A percentile compares a stretch with the other conserved stretches of the same genome.
phyloP scores from a whole-genome alignment of 1,140 invertebrate genomes.

The Chelonus insularis region DNA sequence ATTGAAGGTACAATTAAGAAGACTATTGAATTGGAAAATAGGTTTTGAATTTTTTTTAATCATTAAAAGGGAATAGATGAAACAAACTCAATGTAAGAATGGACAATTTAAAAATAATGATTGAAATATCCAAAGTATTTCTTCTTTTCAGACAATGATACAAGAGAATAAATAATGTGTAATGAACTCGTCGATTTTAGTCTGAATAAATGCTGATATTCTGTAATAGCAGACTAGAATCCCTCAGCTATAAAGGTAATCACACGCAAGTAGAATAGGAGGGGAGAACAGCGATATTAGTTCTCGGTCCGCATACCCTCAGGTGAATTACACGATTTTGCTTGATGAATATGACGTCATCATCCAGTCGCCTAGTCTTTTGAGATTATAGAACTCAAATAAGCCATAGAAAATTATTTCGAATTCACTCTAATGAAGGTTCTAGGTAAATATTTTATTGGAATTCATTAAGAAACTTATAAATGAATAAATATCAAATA shows the following conservation, averaged over 20 bases:
- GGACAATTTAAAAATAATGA: too few relatives aligned
- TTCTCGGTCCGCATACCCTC: constrained; percentile 19
- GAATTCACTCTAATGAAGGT: too few relatives aligned
- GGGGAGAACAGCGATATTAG: constrained; percentile 26
- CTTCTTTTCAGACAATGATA: neutral
- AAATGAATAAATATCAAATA: too few relatives aligned
- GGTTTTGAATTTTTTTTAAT: too few relatives aligned
- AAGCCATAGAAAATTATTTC: constrained; percentile 23
- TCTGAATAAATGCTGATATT: neutral
- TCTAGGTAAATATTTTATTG: too few relatives aligned
- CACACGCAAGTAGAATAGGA: constrained; percentile 18
- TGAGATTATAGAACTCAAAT: constrained; percentile 11
- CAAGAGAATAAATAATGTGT: neutral
- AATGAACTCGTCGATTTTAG: too few relatives aligned
- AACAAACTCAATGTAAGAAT: too few relatives aligned
- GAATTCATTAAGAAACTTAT: too few relatives aligned
- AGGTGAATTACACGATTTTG: constrained; percentile 9
- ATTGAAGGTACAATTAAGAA: too few relatives aligned
- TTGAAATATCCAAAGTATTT: neutral
- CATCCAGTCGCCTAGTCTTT: constrained; percentile 19
- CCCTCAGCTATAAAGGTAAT: constrained; percentile 23
- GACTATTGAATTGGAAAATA: too few relatives aligned
- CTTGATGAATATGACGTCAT: constrained; percentile 28
- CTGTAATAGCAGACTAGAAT: neutral
- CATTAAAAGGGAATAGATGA: too few relatives aligned